Percentiles rank a stretch among this genome's conserved stretches.
Evolutionary conservation across 2,797 vertebrate species (phyloP).

Genomic region (Aplochiton taeniatus): DNA sequence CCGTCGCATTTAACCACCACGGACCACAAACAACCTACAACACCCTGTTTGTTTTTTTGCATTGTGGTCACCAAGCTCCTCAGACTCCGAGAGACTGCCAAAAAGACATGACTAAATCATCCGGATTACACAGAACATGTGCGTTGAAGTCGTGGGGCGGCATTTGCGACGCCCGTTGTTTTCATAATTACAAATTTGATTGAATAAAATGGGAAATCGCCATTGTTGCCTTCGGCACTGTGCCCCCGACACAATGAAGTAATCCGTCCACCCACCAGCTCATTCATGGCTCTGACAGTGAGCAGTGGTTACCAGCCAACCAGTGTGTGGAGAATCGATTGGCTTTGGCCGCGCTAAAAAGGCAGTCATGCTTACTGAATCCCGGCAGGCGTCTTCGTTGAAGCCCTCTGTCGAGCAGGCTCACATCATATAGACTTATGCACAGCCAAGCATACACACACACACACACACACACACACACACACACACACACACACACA

Average conservation of each 20-base stretch:
- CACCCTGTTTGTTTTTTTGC: neutral
- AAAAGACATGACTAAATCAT: constrained; percentile 23
- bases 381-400: constrained; percentile 21
- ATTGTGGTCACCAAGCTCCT: neutral
- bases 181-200: constrained; percentile 62
- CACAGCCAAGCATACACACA: neutral
- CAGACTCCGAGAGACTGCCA: neutral
- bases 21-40: neutral
- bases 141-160: constrained; percentile 31
- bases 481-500: constrained; percentile 13
- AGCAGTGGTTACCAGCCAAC: constrained; percentile 49
- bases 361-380: constrained; percentile 43
- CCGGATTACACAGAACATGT: constrained; percentile 24
- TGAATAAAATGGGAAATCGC: constrained; percentile 62
- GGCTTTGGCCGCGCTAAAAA: constrained; percentile 46
- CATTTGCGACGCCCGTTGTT: constrained; percentile 44
- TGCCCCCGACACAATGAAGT: constrained; percentile 47
- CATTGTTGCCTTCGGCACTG: constrained; percentile 23
- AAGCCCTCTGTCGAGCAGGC: neutral
- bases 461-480: constrained; percentile 14
- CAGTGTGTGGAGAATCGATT: constrained; percentile 65
- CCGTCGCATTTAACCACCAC: neutral
- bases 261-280: constrained; percentile 67
- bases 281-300: constrained; percentile 57
- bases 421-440: neutral